A percentile compares a stretch with the other conserved stretches of the same genome.
These are phyloP conservation scores for Zygogramma bicolorata DNA, from an alignment of 2,888 invertebrate genomes.

Conservation along the genomic window DNA sequence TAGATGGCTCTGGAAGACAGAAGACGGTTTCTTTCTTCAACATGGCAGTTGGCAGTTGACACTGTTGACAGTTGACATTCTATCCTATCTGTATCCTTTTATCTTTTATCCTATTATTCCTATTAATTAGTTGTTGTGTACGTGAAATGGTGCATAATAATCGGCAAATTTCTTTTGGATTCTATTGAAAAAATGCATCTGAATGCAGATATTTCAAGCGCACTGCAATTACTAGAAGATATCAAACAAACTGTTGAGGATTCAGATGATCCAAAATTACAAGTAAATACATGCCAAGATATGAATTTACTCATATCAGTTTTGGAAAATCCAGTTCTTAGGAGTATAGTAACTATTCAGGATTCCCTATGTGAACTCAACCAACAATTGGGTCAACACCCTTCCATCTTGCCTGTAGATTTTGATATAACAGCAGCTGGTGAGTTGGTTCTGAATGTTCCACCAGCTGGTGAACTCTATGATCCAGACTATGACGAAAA, in stretches of 20 bases:
- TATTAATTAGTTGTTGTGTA: too few species aligned
- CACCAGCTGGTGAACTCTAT: conserved; percentile 71
- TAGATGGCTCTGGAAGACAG: too few species aligned
- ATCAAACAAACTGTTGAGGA: conserved; percentile 89
- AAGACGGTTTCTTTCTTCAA: too few species aligned
- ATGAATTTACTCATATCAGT: conserved; percentile 85
- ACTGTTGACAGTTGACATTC: too few species aligned
- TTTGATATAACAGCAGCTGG: conserved; percentile 89
- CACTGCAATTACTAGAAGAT: conserved; percentile 88
- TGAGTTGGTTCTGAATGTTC: conserved; percentile 76
- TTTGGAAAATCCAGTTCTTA: conserved; percentile 90
- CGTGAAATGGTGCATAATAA: too few species aligned
- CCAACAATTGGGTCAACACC: conserved; percentile 88
- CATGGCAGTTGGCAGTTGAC: too few species aligned
- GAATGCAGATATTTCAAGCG: conserved; percentile 87
- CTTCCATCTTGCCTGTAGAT: conserved; percentile 91
- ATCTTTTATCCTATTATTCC: too few species aligned
- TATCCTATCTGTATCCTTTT: too few species aligned
- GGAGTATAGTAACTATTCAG: conserved; percentile 90
- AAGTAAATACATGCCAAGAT: conserved; percentile 81
- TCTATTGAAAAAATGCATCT: conserved; percentile 71
- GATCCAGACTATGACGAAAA: conserved; percentile 69
- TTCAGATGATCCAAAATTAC: conserved; percentile 85
- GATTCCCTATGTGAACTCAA: conserved; percentile 91
- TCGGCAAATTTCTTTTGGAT: too few species aligned